Percentiles rank a stretch among this genome's conserved stretches.
These are phyloP conservation scores for Holacanthella duospinosa DNA, from an alignment of 2,888 invertebrate species.

Conservation along the genomic window DNA sequence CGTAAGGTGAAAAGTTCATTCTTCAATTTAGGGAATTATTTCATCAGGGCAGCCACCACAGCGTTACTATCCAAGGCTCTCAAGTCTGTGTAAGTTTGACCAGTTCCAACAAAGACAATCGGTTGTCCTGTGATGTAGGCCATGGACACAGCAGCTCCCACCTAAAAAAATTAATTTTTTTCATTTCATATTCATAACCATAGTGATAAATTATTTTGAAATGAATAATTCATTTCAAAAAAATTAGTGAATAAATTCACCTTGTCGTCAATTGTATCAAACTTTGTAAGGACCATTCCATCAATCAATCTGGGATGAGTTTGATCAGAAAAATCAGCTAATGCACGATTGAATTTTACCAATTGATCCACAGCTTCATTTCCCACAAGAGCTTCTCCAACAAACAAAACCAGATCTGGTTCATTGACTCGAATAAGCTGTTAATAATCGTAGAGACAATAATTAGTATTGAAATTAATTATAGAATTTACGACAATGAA, in stretches of 20 bases:
- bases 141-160: conserved; percentile 99
- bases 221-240: not conserved
- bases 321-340: conserved; percentile 79
- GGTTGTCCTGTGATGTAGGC: conserved; percentile 99
- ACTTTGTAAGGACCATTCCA: conserved; percentile 97
- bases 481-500: not conserved
- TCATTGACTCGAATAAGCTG: conserved; percentile 89
- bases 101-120: conserved; percentile 97
- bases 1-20: too few species aligned
- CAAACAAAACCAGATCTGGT: conserved; percentile 96
- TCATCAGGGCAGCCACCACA: conserved; percentile 91
- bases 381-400: conserved; percentile 98
- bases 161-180: conserved; percentile 42
- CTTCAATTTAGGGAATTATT: conserved; percentile 46
- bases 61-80: conserved; percentile 92
- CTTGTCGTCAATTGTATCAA: conserved; percentile 99
- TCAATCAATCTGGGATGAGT: conserved; percentile 84
- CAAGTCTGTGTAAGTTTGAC: conserved; percentile 96
- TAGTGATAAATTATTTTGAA: too few species aligned
- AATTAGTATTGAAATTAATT: not conserved
- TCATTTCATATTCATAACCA: not conserved
- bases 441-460: conserved; percentile 23
- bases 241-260: conserved; percentile 42
- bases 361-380: conserved; percentile 99
- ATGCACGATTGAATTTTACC: conserved; percentile 94